phyloP scores from a whole-genome alignment of 2,888 invertebrate species.

The Andrena camellia region DNA sequence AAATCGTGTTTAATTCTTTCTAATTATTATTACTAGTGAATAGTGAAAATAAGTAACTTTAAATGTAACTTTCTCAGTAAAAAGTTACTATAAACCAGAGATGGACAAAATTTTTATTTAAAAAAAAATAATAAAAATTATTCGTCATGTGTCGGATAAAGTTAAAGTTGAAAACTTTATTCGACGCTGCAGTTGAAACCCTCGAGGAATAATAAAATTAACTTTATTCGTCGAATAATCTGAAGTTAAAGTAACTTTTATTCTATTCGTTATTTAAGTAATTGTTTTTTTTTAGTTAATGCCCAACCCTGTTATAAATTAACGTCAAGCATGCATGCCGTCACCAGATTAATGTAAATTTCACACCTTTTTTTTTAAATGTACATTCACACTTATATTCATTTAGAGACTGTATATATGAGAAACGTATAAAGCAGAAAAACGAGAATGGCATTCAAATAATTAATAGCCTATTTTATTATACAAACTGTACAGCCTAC shows the following conservation, averaged over 20 bases:
- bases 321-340: constrained; percentile 67
- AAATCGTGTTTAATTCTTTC: not conserved
- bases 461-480: constrained; percentile 45
- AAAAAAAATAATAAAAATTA: too few species aligned
- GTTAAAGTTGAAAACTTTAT: too few species aligned
- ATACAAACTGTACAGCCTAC: constrained; percentile 35
- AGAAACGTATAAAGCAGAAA: constrained; percentile 45
- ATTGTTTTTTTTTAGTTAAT: too few species aligned
- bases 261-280: too few species aligned
- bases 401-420: constrained; percentile 6
- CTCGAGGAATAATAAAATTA: too few species aligned
- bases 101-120: too few species aligned
- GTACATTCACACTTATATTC: constrained; percentile 9
- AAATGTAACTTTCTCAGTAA: constrained; percentile 34
- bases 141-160: too few species aligned
- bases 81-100: constrained; percentile 8
- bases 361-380: constrained; percentile 2
- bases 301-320: not conserved
- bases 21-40: not conserved
- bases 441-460: constrained; percentile 41
- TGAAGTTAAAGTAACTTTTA: too few species aligned
- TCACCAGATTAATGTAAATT: constrained; percentile 52
- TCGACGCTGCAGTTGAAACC: too few species aligned
- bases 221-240: too few species aligned
- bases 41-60: constrained; percentile 13